These are phyloP conservation scores for Plecotus auritus DNA, from an alignment of 2,113 vertebrate genomes.

Conservation along the genomic window DNA sequence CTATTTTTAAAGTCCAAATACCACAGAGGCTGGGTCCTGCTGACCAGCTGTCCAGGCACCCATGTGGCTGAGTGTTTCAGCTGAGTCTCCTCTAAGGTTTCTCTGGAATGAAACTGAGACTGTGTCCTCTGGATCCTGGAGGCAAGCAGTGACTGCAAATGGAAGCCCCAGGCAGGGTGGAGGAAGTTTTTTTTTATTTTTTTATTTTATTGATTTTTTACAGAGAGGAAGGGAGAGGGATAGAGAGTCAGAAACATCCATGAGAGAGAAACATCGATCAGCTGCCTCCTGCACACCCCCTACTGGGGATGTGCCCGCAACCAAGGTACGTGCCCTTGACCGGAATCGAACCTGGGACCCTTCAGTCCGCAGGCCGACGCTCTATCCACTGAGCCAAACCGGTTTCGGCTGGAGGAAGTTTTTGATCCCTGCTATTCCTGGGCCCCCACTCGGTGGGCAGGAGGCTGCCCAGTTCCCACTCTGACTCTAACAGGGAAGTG, in stretches of 20 bases:
- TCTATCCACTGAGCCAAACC: no score
- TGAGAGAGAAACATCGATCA: no score
- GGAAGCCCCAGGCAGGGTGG: background rate
- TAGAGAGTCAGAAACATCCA: no score
- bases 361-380: no score
- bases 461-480: background rate
- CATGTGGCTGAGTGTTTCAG: background rate
- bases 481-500: background rate
- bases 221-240: no score
- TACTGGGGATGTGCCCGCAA: no score
- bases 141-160: background rate
- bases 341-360: no score
- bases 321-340: no score
- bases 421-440: background rate
- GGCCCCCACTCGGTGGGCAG: background rate
- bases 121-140: background rate
- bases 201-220: no score
- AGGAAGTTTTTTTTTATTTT: background rate
- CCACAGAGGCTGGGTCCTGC: background rate
- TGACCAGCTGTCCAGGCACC: slow-evolving; percentile 47
- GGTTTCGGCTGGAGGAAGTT: background rate
- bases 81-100: slow-evolving; percentile 47
- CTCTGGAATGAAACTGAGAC: slow-evolving; percentile 41
- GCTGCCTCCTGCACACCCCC: no score
- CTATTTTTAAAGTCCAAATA: slow-evolving; percentile 70